Base-by-base conservation (phyloP, 37 sponge, comb jelly and placozoan genomes). In the Diacarnus erythraeanus region DNA sequence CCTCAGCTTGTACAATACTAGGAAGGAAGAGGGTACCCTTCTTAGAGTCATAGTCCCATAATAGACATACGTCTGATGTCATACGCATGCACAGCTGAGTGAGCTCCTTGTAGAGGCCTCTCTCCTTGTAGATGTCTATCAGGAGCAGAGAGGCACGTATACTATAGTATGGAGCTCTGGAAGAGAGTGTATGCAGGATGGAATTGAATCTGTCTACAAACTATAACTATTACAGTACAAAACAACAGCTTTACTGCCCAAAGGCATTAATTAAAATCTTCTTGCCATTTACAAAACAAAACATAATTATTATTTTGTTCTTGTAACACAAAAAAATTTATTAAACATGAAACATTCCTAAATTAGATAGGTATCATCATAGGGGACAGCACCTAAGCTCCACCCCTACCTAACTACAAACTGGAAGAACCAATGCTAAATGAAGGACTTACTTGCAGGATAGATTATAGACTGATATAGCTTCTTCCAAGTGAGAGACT, bases 401-500 rank as follows among this genome's bases (percentile, higher is more conserved):
- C 12, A 47, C 51, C 12, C 10, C 6, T 47, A 47, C 51, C 12
- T 47, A 15, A 12, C 18, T 69, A 8, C 3, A 26, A 8, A 69
- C 25, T 36, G 10, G 10, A 69, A 9, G 51, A 47, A 12, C 6
- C 51, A 15, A 47, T 15, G 12, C 10, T 47, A 47, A 6, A 47
- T 47, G 6, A 12, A 15, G 12, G 31, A 80, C 97, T 75, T 35
- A 98, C 96, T 96, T 93, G 77, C 87, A 84, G 30, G 78, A 58
- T 69, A 67, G 83, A 30, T 77, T 66, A 59, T 95, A 98, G 40
- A 89, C 80, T 74, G 69, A 69, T 18, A 89, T 82, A 21, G 94
- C 85, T 30, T 96, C 94, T 15, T 98, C 99, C 4, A 96, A 80
- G 57, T 93, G 93, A 0, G 94, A 71, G 40, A 83, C 76, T 1